Percentiles rank a stretch among this genome's conserved stretches.
These are phyloP conservation scores for Chymomyza amoena DNA, from an alignment of 2,888 invertebrate species.

Conservation along the genomic window DNA sequence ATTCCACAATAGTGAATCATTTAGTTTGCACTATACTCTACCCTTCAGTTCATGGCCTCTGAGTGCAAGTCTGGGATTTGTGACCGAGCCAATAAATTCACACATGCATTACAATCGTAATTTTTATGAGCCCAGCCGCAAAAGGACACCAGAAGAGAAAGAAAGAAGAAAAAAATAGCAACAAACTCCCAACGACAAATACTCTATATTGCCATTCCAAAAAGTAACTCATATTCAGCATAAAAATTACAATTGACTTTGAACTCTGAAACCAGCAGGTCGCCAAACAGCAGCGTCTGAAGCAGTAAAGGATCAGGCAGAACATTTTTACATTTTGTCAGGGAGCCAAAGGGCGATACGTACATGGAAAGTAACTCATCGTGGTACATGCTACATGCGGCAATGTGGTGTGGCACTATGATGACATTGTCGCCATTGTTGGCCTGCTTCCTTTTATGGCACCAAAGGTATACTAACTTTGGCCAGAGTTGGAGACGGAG, in stretches of 20 bases:
- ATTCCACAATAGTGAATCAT: too few species aligned
- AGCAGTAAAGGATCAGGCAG: background rate
- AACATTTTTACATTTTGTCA: slow-evolving; percentile 53
- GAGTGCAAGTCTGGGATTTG: background rate
- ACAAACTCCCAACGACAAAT: background rate
- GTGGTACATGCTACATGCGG: slow-evolving; percentile 14
- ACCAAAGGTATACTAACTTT: slow-evolving; percentile 53
- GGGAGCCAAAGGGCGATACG: slow-evolving; percentile 52
- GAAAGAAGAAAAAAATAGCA: too few species aligned
- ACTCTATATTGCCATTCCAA: background rate
- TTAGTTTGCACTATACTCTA: background rate
- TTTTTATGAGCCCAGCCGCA: slow-evolving; percentile 31
- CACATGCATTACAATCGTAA: slow-evolving; percentile 24
- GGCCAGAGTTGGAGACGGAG: slow-evolving; percentile 29
- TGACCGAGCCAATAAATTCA: slow-evolving; percentile 35
- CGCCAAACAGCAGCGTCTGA: slow-evolving; percentile 50
- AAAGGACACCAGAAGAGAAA: slow-evolving; percentile 9
- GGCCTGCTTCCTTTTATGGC: slow-evolving; percentile 67
- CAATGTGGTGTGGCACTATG: slow-evolving; percentile 11
- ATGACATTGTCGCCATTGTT: slow-evolving; percentile 46
- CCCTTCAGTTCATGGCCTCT: background rate
- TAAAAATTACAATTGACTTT: slow-evolving; percentile 71
- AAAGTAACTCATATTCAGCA: slow-evolving; percentile 57
- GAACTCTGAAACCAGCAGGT: slow-evolving; percentile 42
- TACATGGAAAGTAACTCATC: slow-evolving; percentile 66